phyloP scores from a whole-genome alignment of 1,140 invertebrate genomes.

The Oryctes rhinoceros region DNA sequence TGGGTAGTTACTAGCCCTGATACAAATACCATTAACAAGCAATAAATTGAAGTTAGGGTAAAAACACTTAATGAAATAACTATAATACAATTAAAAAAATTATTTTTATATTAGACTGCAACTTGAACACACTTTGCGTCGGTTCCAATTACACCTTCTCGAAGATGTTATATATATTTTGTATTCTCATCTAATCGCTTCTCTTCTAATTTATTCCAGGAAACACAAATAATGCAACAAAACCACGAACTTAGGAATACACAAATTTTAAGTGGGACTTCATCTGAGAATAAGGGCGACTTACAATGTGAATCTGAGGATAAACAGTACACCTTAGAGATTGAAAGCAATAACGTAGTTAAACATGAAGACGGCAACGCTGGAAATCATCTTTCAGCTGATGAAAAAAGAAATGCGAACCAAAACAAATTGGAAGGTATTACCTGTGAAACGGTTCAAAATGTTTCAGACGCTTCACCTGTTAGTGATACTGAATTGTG shows the following conservation, averaged over 20 bases:
- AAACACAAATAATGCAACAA: slow-evolving; percentile 24
- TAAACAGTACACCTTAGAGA: slow-evolving; percentile 1
- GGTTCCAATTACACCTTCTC: no score
- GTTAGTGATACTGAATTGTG: slow-evolving; percentile 52
- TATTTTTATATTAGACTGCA: no score
- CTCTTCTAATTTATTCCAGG: background rate
- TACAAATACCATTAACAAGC: no score
- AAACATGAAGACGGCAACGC: slow-evolving; percentile 49
- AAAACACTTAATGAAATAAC: no score
- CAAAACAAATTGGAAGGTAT: slow-evolving; percentile 1
- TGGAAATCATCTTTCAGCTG: slow-evolving; percentile 44
- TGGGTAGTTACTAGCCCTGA: no score
- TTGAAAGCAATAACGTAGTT: background rate
- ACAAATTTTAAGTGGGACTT: background rate
- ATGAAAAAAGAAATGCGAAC: slow-evolving; percentile 31
- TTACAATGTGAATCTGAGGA: slow-evolving; percentile 5
- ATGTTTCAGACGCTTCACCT: background rate
- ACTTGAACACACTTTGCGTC: no score
- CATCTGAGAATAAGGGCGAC: background rate
- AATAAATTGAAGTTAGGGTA: no score
- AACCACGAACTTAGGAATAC: background rate
- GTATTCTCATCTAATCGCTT: background rate
- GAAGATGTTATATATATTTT: no score
- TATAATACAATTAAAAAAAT: no score
- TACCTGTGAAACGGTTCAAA: background rate